Percentiles rank a stretch among this genome's conserved stretches.
phyloP scores from a whole-genome alignment of 92 coral and sea anemone genomes.

The Heteractis magnifica region DNA sequence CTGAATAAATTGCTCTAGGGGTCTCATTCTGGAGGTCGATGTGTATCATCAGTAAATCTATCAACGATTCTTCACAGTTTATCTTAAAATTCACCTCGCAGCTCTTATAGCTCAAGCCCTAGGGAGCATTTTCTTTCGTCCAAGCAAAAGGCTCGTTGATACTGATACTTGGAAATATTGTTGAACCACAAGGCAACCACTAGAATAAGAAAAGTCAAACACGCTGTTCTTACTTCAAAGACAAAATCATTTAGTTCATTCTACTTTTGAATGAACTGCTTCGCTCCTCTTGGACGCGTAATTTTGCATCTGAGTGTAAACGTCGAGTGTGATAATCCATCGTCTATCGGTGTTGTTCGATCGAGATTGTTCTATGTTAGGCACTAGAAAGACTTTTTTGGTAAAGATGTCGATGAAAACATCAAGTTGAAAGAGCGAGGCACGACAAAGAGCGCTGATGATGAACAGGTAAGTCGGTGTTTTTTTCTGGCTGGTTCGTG shows the following conservation, averaged over 20 bases:
- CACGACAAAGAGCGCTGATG: not conserved
- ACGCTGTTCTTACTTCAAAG: not conserved
- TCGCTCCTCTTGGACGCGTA: not conserved
- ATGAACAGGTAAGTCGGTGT: not conserved
- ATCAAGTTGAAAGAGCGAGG: not conserved
- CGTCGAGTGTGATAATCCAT: not conserved
- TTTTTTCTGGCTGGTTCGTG: not conserved
- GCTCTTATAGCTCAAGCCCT: not conserved
- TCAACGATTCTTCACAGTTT: slow-evolving; percentile 5
- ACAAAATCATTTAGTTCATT: not conserved
- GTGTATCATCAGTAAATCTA: slow-evolving; percentile 8
- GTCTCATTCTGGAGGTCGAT: not conserved
- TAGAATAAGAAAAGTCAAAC: not conserved
- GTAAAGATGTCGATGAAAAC: not conserved
- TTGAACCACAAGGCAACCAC: not conserved
- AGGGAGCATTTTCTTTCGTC: not conserved
- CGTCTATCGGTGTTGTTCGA: too few relatives aligned
- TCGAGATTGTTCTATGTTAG: not conserved
- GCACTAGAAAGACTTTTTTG: not conserved
- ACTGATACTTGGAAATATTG: not conserved
- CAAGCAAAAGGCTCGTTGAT: not conserved
- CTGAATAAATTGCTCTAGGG: not conserved
- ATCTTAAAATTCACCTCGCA: not conserved
- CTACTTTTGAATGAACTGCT: slow-evolving; percentile 4
- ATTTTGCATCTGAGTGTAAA: not conserved